Percentiles rank a stretch among this genome's conserved stretches.
phyloP scores from a whole-genome alignment of 2,888 invertebrate genomes.

The Dicyrtomina minuta region DNA sequence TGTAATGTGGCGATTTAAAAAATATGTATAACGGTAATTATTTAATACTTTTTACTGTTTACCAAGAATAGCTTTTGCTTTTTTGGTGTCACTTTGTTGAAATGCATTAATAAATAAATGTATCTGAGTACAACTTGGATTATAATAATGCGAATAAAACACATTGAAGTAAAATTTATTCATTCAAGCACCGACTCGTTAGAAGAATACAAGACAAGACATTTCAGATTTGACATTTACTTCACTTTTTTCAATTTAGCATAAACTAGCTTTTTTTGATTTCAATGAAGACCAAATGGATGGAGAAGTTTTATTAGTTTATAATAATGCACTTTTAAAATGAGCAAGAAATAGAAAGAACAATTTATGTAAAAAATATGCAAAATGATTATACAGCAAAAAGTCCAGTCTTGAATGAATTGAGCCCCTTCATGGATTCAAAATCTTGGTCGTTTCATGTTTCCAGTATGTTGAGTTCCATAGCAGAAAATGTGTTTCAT shows the following conservation, averaged over 20 bases:
- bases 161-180: conserved; percentile 7
- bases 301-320: too few species aligned
- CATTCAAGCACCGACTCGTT: conserved; percentile 41
- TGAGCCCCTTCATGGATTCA: conserved; percentile 36
- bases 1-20: too few species aligned
- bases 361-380: conserved; percentile 16
- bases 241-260: too few species aligned
- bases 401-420: conserved; percentile 40
- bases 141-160: too few species aligned
- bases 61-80: too few species aligned
- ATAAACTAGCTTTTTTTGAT: too few species aligned
- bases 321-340: not conserved
- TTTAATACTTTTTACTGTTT: too few species aligned
- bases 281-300: too few species aligned
- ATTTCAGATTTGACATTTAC: conserved; percentile 7
- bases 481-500: not conserved
- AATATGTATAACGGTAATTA: too few species aligned
- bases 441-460: conserved; percentile 30
- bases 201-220: conserved; percentile 31
- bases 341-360: conserved; percentile 2
- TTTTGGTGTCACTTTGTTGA: too few species aligned
- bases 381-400: conserved; percentile 20
- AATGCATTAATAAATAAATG: too few species aligned
- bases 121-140: too few species aligned
- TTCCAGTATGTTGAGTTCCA: conserved; percentile 3